Conservation (phyloP, 2,113 vertebrate species). For the Cochlearius cochlearius region DNA sequence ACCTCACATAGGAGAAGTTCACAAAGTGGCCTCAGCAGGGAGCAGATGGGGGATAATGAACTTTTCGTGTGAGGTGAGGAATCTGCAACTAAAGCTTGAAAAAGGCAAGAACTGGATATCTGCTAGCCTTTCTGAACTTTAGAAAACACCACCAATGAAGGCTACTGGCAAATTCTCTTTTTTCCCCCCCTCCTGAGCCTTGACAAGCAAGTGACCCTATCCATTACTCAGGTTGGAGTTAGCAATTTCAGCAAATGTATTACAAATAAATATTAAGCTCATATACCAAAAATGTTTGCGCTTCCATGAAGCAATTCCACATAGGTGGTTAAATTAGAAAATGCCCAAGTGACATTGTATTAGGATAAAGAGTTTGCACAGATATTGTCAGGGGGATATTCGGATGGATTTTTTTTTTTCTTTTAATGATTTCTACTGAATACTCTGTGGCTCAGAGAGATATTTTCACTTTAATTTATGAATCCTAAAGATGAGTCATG, state of each 20-base stretch:
- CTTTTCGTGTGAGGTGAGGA: not conserved
- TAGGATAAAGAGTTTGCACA: not conserved
- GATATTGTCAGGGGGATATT: not conserved
- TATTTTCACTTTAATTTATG: slow-evolving; percentile 42
- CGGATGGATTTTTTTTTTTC: not conserved
- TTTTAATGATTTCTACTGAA: not conserved
- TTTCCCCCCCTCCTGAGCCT: not conserved
- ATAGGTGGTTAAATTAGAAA: not conserved
- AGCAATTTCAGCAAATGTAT: not conserved
- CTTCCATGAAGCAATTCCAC: not conserved
- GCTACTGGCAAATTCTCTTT: not conserved
- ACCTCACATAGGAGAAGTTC: not conserved
- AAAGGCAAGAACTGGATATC: not conserved
- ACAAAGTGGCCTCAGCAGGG: not conserved
- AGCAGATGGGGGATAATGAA: not conserved
- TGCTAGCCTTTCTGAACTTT: not conserved
- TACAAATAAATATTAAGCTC: not conserved
- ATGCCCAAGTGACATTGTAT: not conserved
- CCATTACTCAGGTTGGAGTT: not conserved
- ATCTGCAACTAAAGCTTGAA: not conserved
- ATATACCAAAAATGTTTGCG: not conserved
- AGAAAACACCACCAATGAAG: not conserved
- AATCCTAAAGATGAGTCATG: slow-evolving; percentile 44
- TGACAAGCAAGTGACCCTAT: not conserved
- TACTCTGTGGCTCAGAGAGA: not conserved